Evolutionary conservation across 1,140 invertebrate species (phyloP), one percentile per base, ranked within the genome.

Genomic region (Stenopsyche tienmushanensis): DNA sequence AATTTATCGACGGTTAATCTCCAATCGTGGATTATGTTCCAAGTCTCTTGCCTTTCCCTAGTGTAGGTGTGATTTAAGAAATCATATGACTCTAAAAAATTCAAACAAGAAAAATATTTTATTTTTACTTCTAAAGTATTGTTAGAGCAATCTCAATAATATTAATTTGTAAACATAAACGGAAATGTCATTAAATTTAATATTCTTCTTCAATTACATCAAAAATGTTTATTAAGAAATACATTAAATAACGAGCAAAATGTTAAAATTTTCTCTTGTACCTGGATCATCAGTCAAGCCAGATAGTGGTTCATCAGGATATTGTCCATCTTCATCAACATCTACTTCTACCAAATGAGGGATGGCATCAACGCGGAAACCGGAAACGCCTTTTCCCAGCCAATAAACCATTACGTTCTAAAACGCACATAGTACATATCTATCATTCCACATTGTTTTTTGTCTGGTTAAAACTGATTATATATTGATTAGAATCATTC

Each of bases 361-460:
- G 0, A 86, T 75, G 1, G 86, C 83, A 71, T 86, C 85, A 15
- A 92, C 78, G 47, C 87, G 79, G 75, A 92, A 88, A 0, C 90
- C 90, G 72, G 86, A 84, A 0, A 91, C 83, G 3, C 89, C 90
- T 73, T 83, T 82, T 52, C 84, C 82, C 49, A 92, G 71, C 90
- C 90, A 92, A 72, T 86, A 91, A 66, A 76, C 78, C 10, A 91
- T 71, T 26, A 89, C 80, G 41, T 84, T 81, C 83, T 86, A 72
- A n/a, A n/a, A n/a, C n/a, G n/a, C n/a, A 58, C 80, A 84, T n/a
- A n/a, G 5, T 7, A 7, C 5, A 34, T 13, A 13, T 13, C 13
- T 34, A 5, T 34, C 29, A 34, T 34, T 13, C 13, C 13, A 34
- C 5, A 7, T 34, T n/a, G n/a, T n/a, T n/a, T n/a, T n/a, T n/a